These are phyloP conservation scores for Aricia agestis DNA, from an alignment of 1,140 invertebrate species.

Conservation along the genomic window DNA sequence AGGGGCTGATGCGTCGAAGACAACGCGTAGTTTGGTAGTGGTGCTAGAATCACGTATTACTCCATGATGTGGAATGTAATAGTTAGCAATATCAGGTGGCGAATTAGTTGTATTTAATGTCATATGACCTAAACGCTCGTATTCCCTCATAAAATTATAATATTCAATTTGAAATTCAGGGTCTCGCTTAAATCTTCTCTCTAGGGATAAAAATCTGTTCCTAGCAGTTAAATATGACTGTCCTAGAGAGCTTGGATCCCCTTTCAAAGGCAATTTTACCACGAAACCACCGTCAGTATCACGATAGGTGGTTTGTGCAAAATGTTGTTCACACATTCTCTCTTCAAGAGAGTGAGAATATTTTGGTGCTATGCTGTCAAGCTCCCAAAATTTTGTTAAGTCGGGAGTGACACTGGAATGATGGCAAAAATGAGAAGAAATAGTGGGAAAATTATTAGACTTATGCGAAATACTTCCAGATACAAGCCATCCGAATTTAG, in stretches of 20 bases:
- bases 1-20: no score
- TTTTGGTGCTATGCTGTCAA: constrained; percentile 1
- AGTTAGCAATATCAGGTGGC: constrained; percentile 14
- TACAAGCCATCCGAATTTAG: no score
- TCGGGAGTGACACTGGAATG: background rate
- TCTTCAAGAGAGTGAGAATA: no score
- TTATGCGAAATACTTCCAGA: no score
- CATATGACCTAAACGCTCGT: constrained; percentile 29
- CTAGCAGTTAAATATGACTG: background rate
- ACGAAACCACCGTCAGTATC: background rate
- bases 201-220: no score
- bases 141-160: constrained; percentile 28
- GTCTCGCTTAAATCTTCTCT: no score
- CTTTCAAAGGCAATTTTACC: background rate
- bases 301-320: background rate
- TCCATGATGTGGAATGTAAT: constrained; percentile 35
- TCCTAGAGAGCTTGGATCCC: background rate
- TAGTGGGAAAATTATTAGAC: background rate
- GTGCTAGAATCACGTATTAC: constrained; percentile 28
- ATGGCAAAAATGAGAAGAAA: constrained; percentile 3
- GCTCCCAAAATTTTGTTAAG: constrained; percentile 23
- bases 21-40: no score
- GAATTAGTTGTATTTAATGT: constrained; percentile 15
- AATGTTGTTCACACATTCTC: no score
- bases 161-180: constrained; percentile 21